These are phyloP conservation scores for Dermatemys mawii DNA, from an alignment of 2,113 vertebrate genomes.

Conservation along the genomic window DNA sequence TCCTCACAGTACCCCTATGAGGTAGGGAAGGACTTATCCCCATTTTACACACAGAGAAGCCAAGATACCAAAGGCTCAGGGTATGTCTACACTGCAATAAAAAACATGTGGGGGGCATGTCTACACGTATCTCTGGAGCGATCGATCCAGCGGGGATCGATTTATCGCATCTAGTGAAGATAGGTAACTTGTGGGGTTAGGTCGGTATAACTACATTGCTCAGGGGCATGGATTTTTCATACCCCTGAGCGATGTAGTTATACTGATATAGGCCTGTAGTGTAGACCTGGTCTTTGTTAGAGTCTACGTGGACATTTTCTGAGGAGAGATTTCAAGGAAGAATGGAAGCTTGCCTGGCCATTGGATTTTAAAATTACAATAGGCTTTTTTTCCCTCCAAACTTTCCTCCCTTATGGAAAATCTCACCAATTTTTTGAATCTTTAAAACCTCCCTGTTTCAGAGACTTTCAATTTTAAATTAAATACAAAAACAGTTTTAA, in stretches of 20 bases:
- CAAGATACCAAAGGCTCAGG: background rate
- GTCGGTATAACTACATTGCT: background rate
- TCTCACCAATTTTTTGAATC: background rate
- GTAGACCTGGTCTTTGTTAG: background rate
- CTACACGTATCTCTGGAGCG: too few relatives aligned
- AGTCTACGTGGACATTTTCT: background rate
- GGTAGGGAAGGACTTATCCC: background rate
- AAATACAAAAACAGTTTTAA: slow-evolving; percentile 26
- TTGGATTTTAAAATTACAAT: background rate
- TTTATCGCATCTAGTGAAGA: too few relatives aligned
- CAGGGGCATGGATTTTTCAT: background rate
- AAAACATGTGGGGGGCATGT: background rate
- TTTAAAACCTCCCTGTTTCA: background rate
- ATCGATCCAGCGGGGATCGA: too few relatives aligned
- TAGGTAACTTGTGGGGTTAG: background rate
- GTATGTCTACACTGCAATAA: background rate
- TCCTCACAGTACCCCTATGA: background rate
- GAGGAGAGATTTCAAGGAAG: background rate
- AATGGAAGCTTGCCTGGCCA: background rate
- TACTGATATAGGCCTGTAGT: background rate
- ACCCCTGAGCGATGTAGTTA: background rate
- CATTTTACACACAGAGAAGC: background rate
- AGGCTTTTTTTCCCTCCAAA: background rate
- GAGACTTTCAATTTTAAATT: slow-evolving; percentile 7
- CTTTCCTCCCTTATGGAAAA: slow-evolving; percentile 11